phyloP scores from a whole-genome alignment of 2,888 invertebrate genomes.

The Labia minor region DNA sequence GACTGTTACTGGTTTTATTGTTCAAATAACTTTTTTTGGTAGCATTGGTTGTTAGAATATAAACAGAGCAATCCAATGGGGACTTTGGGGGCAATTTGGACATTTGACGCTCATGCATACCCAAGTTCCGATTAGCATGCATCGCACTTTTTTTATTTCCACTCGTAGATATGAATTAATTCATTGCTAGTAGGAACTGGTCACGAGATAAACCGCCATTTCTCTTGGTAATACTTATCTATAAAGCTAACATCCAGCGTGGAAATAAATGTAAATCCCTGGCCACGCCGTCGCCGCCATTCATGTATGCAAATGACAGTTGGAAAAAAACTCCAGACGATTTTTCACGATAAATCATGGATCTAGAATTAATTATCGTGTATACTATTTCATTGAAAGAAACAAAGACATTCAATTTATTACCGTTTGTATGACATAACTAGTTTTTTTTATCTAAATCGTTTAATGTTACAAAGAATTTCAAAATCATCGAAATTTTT shows the following conservation, averaged over 20 bases:
- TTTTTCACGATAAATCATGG: slow-evolving; percentile 5
- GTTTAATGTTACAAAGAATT: too few species aligned
- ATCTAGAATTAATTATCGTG: slow-evolving; percentile 3
- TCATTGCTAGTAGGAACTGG: slow-evolving; percentile 6
- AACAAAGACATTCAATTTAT: neutral
- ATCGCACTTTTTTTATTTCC: slow-evolving; percentile 6
- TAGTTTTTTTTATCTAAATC: too few species aligned
- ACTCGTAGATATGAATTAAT: neutral
- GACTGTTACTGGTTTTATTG: too few species aligned
- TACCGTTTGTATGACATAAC: too few species aligned
- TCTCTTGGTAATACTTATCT: slow-evolving; percentile 13
- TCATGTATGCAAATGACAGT: slow-evolving; percentile 8
- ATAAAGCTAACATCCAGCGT: slow-evolving; percentile 4
- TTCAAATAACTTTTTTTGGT: too few species aligned
- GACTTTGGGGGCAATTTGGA: neutral
- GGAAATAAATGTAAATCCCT: slow-evolving; percentile 13
- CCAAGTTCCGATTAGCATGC: neutral
- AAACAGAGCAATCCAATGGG: too few species aligned
- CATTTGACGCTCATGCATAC: neutral
- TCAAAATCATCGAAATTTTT: too few species aligned
- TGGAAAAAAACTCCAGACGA: neutral
- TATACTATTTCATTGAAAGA: neutral
- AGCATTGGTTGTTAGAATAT: too few species aligned
- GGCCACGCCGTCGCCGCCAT: slow-evolving; percentile 1
- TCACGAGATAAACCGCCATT: slow-evolving; percentile 2